Base-by-base conservation (phyloP, 1,140 invertebrate species). In the Leptinotarsa lineolata region DNA sequence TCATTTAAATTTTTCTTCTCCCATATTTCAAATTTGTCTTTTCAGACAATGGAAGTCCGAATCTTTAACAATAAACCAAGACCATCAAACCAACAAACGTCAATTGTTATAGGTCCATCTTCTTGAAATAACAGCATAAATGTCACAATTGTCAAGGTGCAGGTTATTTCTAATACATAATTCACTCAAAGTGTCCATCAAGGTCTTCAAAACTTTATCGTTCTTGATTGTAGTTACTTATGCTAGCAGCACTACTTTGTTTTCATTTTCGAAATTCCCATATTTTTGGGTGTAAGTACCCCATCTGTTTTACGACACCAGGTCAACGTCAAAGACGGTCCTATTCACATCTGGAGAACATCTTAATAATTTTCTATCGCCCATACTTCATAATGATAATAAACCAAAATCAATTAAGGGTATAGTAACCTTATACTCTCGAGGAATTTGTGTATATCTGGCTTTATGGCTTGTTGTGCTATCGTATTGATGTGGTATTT, bases 321-420 rank as follows among this genome's bases (percentile, higher is more conserved):
- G 59, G 63, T 22, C 18, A 21, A 65, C 20, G 63, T 65, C 63
- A 65, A 39, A 65, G 22, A 22, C 16, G 24, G 21, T 15, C 18
- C 63, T 39, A n/a, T 24, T 65, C 18, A 65, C 63, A 65, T 65
- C 63, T 65, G 63, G 63, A 22, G 63, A 65, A 65, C 63, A 65
- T 65, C 63, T 65, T 65, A 65, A 22, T 65, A 22, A 22, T 39
- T 22, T 22, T 65, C 22, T 39, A 39, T 39, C 8, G 24, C 63
- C 21, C 4, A 65, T 18, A 65, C 20, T 13, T 13, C 61, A 63
- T 65, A 22, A 65, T 39, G 22, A 65, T 65, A 22, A n/a, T 16
- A 18, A 11, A 24, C n/a, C n/a, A 30, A 30, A 65, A 65, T 13
- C 30, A 68, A 46, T 54, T 22, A 16, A 46, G 30, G 30, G 67